Base-by-base conservation (phyloP, 2,797 vertebrate genomes). In the Squalus acanthias region DNA sequence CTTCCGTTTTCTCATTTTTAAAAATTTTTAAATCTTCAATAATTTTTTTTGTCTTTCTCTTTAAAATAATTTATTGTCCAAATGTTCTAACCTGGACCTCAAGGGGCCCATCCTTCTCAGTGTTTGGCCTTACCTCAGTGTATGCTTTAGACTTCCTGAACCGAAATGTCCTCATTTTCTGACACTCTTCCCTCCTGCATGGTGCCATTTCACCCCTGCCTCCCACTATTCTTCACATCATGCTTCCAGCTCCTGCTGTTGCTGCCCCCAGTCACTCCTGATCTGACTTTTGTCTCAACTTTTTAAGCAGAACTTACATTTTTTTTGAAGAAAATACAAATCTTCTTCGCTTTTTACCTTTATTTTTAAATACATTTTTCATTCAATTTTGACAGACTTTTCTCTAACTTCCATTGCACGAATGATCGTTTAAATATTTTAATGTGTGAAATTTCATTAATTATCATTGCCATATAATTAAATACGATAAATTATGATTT, bases 401-500 rank as follows among this genome's bases (percentile, higher is more conserved):
- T 93, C 22, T n/a, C n/a, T 93, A 69, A 46, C 63, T 93, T 93
- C 17, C 20, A 65, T 39, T 24, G 22, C 15, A 5, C 6, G 39
- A 69, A 24, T 69, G 91, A 46, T 93, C 8, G 24, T 93, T 93
- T 93, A 69, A 93, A 46, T 69, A 69, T 93, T 46, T 67, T 69
- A 93, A 93, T 10, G n/a, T 46, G 6, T 24, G 65, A 93, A 93
- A 69, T 12, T 69, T 93, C n/a, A 69, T 93, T 93, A 93, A 67
- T 65, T 46, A 85, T 93, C 63, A 63, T 63, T 67, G 15, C 8
- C n/a, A 2, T 22, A 69, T 69, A 93, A 92, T 93, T 93, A 93
- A 93, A 93, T 69, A 69, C 69, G 17, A 93, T 93, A 24, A 93
- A 24, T 67, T 67, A 93, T 93, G 15, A 93, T 67, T 93, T 93